Evolutionary conservation across 2,113 vertebrate genomes (phyloP).

Genomic region (Polypterus bichir): DNA sequence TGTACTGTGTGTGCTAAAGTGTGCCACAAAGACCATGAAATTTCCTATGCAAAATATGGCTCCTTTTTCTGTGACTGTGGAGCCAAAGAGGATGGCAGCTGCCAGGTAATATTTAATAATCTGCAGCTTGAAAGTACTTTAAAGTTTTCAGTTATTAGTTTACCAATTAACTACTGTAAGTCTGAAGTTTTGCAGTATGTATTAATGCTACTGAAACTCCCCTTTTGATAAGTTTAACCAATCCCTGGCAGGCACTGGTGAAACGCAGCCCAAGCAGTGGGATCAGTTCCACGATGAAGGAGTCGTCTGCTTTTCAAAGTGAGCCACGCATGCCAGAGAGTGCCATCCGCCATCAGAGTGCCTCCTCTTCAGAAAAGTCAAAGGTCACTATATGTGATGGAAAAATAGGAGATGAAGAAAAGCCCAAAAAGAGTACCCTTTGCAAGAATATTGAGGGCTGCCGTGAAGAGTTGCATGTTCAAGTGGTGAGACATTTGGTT

Average conservation of each 20-base stretch:
- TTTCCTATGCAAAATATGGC: constrained; percentile 96
- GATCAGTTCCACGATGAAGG: constrained; percentile 90
- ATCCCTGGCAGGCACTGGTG: constrained; percentile 66
- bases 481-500: constrained; percentile 53
- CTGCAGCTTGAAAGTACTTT: background rate
- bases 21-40: constrained; percentile 98
- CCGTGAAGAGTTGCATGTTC: constrained; percentile 76
- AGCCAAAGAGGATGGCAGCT: constrained; percentile 97
- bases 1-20: constrained; percentile 98
- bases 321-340: constrained; percentile 83
- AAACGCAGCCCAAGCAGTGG: constrained; percentile 93
- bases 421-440: constrained; percentile 87
- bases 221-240: too few species aligned
- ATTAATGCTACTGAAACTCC: too few species aligned
- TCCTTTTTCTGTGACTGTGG: constrained; percentile 99
- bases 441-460: constrained; percentile 92
- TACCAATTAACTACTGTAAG: too few species aligned
- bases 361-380: constrained; percentile 79
- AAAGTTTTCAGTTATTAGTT: too few species aligned
- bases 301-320: constrained; percentile 85
- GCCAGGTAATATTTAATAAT: constrained; percentile 67
- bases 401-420: constrained; percentile 77
- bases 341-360: constrained; percentile 71
- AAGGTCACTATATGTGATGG: constrained; percentile 88
- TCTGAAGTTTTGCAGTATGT: too few species aligned